Evolutionary conservation across 2,113 vertebrate genomes (phyloP), one percentile per base, ranked within the genome.

Genomic region (Tetraodon nigroviridis): DNA sequence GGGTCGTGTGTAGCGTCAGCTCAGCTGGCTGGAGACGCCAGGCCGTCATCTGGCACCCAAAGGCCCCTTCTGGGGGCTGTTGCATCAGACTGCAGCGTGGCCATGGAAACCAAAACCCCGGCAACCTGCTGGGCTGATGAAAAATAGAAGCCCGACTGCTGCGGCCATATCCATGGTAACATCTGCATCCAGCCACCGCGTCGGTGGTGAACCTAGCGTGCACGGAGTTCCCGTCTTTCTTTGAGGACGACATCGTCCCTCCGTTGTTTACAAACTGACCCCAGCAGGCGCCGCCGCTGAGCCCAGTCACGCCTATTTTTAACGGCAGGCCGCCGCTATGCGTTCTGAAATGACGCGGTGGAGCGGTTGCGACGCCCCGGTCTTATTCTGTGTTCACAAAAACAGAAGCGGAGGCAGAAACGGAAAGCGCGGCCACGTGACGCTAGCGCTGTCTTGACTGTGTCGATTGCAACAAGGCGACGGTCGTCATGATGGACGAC

Each of bases 81-180:
- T 87, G 80, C 83, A 80, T 83, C 80, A 82, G 75, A 74, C 79
- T 81, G 84, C 73, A 75, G 67, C n/a, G 83, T 86, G 74, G 51
- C 81, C 80, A 85, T 86, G 82, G 85, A 80, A 89, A 89, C 85
- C 64, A 79, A 82, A 81, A 77, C 80, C 87, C 61, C 83, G 85
- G 86, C 80, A 89, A 89, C 79, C 52, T 54, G 58, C 75, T 51
- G 55, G 71, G 59, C 78, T 82, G 62, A 74, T 83, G 72, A 87
- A 74, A 79, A 85, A 84, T 64, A 81, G 76, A 69, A 79, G 71
- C 42, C 51, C 27, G 62, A 51, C 55, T 53, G 58, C 50, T 76
- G 77, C 20, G 67, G 71, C 52, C n/a, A 50, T 48, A 71, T 65
- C 79, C 64, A 64, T 69, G 68, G 67, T 61, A 83, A 77, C 81